Evolutionary conservation across 2,797 vertebrate genomes (phyloP), one percentile per base, ranked within the genome.

Genomic region (Leuciscus waleckii): DNA sequence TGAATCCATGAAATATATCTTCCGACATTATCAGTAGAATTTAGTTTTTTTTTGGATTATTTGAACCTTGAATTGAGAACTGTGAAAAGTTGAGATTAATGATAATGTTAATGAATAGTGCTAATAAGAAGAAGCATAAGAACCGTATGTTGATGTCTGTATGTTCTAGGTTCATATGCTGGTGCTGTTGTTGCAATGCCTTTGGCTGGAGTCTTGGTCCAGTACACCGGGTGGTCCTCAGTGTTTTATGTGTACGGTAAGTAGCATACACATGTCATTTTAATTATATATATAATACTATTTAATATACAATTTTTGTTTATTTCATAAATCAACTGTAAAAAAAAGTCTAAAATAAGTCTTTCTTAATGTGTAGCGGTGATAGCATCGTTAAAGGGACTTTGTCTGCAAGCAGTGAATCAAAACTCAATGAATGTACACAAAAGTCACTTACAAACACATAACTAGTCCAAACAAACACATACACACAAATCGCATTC

Each of bases 211-310:
- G 91, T 97, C 26, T 91, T 97, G 85, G 96, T 97, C 37, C 96
- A 97, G 84, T 97, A 96, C 87, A 89, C 93, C 0, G 96, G 96
- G 7, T 97, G 96, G 96, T 94, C 95, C 56, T 97, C 96, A 0
- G 96, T 97, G 11, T 97, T 97, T 93, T 97, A 97, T 6, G 96
- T 97, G 13, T 97, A 97, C 4, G 96, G 96, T 97, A 91, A 94
- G 95, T 88, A 67, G 37, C 41, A 43, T n/a, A 11, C 35, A 29
- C 21, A 16, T 46, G 0, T 5, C 37, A 37, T 13, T 54, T 54
- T 7, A 54, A 23, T 35, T 14, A 35, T 1, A 13, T 49, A 37
- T 49, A 37, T 26, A 74, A 74, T 23, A 35, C 3, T 23, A 32
- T 32, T 10, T 2, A 11, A 29, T 71, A 46, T 71, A 26, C 7